Evolutionary conservation across 2,797 vertebrate species (phyloP).

Genomic region (Malurus splendens): DNA sequence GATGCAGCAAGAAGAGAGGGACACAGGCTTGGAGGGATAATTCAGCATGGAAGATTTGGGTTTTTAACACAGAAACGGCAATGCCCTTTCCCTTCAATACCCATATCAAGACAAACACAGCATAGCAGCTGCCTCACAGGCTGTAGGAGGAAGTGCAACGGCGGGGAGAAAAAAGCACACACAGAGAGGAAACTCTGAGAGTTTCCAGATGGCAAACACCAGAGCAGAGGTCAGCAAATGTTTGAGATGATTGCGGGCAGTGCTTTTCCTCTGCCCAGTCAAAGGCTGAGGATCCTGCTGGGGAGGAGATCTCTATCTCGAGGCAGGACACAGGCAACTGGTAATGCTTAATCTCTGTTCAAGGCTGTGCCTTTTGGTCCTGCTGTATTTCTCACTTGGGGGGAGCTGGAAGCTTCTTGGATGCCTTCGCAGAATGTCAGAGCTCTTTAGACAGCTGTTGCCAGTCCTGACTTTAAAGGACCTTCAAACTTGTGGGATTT

Average conservation of each 20-base stretch:
- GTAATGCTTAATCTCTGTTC: background rate
- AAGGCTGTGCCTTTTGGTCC: background rate
- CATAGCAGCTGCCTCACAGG: background rate
- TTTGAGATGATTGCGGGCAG: background rate
- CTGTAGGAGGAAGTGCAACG: background rate
- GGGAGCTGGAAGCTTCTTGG: background rate
- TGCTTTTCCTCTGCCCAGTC: background rate
- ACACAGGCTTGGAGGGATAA: background rate
- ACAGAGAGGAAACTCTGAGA: background rate
- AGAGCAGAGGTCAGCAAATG: background rate
- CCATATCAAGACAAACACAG: background rate
- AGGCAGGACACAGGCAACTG: background rate
- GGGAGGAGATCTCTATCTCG: background rate
- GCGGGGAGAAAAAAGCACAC: background rate
- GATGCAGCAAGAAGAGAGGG: background rate
- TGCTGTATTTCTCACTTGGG: background rate
- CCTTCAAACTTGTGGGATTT: background rate
- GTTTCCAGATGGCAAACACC: background rate
- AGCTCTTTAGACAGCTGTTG: background rate
- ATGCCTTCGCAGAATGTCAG: background rate
- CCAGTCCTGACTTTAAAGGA: background rate
- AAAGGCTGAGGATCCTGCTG: background rate
- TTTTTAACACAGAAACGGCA: background rate
- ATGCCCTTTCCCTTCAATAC: background rate
- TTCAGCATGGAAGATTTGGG: background rate